Conservation (phyloP, 2,113 vertebrate species). For the Pseudopodoces humilis region DNA sequence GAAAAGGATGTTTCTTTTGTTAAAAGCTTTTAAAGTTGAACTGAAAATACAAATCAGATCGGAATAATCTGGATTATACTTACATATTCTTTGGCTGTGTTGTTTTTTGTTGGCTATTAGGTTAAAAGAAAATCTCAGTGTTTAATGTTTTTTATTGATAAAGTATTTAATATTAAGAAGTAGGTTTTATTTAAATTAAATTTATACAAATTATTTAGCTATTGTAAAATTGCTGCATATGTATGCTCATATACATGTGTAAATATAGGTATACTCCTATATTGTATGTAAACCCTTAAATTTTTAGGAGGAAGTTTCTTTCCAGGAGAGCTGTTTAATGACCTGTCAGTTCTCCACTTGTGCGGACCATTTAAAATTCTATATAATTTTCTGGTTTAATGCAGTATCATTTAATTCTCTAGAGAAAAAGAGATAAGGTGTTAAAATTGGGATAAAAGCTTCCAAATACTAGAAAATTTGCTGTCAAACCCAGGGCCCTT, state of each 20-base stretch:
- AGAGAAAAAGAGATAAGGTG: constrained; percentile 71
- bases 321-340: neutral
- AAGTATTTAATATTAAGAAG: constrained; percentile 7
- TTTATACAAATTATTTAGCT: constrained; percentile 17
- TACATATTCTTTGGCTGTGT: neutral
- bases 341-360: constrained; percentile 20
- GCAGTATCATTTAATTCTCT: constrained; percentile 69
- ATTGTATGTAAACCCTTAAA: neutral
- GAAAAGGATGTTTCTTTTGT: constrained; percentile 48
- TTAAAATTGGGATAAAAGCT: constrained; percentile 75
- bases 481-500: constrained; percentile 55
- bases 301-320: neutral
- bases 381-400: constrained; percentile 49
- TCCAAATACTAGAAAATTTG: constrained; percentile 70
- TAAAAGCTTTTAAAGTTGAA: constrained; percentile 37
- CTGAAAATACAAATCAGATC: neutral
- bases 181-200: constrained; percentile 31
- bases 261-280: neutral
- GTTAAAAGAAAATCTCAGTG: neutral
- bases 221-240: neutral
- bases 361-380: constrained; percentile 49
- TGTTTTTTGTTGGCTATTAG: neutral
- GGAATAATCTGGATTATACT: constrained; percentile 32
- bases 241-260: neutral
- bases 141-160: neutral